Evolutionary conservation across 1,140 invertebrate genomes (phyloP).

Genomic region (Aphelinus certus): DNA sequence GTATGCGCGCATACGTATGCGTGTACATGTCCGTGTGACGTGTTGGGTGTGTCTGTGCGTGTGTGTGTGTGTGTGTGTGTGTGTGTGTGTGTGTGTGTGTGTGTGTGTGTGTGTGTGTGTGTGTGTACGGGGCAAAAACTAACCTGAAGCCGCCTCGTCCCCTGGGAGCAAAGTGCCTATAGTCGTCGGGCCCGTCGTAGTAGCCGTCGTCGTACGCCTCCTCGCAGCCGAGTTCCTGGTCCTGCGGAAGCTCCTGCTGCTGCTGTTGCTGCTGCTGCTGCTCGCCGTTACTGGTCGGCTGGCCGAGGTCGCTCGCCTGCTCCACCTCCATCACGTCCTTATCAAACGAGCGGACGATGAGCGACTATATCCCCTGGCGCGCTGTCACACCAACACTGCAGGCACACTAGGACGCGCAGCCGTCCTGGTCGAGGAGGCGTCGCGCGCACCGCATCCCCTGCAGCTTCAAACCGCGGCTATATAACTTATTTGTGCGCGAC

Average conservation of each 20-base stretch:
- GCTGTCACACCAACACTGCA: no score
- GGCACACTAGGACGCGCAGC: no score
- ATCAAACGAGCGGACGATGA: no score
- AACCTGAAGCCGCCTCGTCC: constrained; percentile 63
- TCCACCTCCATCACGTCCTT: no score
- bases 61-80: not conserved
- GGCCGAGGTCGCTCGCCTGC: no score
- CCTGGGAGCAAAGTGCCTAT: constrained; percentile 60
- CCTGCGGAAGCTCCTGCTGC: constrained; percentile 49
- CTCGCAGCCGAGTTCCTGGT: constrained; percentile 56
- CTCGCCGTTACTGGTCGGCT: not conserved
- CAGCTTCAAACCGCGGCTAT: no score
- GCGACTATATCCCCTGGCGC: no score
- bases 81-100: not conserved
- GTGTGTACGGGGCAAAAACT: constrained; percentile 7
- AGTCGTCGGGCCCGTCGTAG: constrained; percentile 61
- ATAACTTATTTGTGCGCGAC: not conserved
- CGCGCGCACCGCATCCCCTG: no score
- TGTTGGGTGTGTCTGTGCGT: not conserved
- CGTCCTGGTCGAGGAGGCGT: no score
- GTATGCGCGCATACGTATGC: no score
- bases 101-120: not conserved
- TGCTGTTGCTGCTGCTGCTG: constrained; percentile 33
- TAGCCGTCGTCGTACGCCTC: constrained; percentile 61
- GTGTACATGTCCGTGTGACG: no score